Evolutionary conservation across 1,140 invertebrate species (phyloP).

Genomic region (Daktulosphaira vitifoliae): DNA sequence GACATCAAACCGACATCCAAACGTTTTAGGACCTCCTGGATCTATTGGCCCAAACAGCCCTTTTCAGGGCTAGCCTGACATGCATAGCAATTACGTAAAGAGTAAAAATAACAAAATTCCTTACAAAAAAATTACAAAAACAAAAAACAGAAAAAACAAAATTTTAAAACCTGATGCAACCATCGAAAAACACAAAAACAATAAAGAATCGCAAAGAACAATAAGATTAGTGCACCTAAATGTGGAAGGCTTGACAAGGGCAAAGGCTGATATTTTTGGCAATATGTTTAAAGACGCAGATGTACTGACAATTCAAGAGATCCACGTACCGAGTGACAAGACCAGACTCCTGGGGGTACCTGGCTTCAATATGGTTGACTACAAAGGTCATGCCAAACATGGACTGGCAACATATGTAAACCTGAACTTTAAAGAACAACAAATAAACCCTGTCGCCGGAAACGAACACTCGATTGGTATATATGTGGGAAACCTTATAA

Average conservation of each 20-base stretch:
- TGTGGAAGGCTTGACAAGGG: not conserved
- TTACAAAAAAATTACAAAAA: not conserved
- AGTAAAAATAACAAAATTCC: conserved; percentile 1
- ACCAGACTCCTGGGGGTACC: not conserved
- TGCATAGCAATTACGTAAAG: not conserved
- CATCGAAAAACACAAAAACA: not conserved
- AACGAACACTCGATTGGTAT: conserved; percentile 2
- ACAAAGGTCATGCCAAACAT: conserved; percentile 5
- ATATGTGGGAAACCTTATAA: conserved; percentile 3
- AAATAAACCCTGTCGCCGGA: not conserved
- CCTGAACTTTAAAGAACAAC: not conserved
- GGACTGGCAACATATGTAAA: conserved; percentile 2
- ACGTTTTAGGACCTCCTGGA: not conserved
- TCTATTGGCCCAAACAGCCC: not conserved
- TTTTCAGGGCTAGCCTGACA: not conserved
- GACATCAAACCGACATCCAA: not conserved
- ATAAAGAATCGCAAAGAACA: conserved; percentile 1
- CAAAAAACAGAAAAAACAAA: not conserved
- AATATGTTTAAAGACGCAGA: not conserved
- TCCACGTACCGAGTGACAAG: not conserved
- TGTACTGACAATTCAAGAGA: conserved; percentile 18
- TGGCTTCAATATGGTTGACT: conserved; percentile 5
- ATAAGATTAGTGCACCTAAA: conserved; percentile 1
- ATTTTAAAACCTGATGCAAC: not conserved
- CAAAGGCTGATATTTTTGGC: not conserved